phyloP scores from a whole-genome alignment of 1,140 invertebrate genomes.

The Cataglyphis hispanica region DNA sequence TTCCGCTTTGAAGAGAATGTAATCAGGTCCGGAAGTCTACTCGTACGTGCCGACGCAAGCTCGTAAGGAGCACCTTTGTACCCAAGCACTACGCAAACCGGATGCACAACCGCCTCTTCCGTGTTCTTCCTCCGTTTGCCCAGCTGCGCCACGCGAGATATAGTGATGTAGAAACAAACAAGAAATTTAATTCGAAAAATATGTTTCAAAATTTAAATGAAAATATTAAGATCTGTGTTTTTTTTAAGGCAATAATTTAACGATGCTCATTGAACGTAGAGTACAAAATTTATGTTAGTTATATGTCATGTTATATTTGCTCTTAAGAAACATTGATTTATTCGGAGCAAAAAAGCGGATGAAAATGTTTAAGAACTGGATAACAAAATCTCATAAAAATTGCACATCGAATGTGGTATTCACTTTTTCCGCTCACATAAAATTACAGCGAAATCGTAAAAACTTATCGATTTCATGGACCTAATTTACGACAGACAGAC shows the following conservation, averaged over 20 bases:
- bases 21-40: slow-evolving; percentile 71
- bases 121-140: slow-evolving; percentile 52
- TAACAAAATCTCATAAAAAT: too few relatives aligned
- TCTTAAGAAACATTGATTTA: too few relatives aligned
- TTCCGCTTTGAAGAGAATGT: slow-evolving; percentile 71
- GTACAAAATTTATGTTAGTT: not conserved
- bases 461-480: not conserved
- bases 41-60: slow-evolving; percentile 57
- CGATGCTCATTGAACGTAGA: not conserved
- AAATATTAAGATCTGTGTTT: slow-evolving; percentile 11
- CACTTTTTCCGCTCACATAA: not conserved
- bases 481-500: not conserved
- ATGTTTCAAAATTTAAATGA: not conserved
- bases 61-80: slow-evolving; percentile 68
- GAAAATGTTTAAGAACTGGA: too few relatives aligned
- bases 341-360: not conserved
- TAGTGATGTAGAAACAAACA: not conserved
- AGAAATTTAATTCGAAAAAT: not conserved
- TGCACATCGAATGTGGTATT: too few relatives aligned
- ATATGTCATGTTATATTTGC: not conserved
- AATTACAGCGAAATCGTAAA: not conserved
- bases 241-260: not conserved
- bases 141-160: slow-evolving; percentile 25
- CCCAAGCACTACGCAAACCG: slow-evolving; percentile 55
- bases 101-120: slow-evolving; percentile 61